Percentiles rank a stretch among this genome's conserved stretches.
phyloP scores from a whole-genome alignment of 2,113 vertebrate genomes.

The Menidia beryllina region DNA sequence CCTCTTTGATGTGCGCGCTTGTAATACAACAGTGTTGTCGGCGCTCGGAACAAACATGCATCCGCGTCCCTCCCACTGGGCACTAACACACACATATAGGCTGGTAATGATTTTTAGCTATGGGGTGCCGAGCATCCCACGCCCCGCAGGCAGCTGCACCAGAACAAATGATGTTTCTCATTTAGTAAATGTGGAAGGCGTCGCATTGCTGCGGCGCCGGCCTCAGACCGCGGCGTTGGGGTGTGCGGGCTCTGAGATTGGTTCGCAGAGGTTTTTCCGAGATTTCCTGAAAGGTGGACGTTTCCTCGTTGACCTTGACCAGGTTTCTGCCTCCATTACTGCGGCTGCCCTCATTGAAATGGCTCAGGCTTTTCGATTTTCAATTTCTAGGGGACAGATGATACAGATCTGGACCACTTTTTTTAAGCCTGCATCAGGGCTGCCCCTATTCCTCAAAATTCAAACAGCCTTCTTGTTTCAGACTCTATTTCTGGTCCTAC shows the following conservation, averaged over 20 bases:
- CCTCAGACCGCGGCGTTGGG: neutral
- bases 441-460: too few species aligned
- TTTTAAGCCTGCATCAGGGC: too few species aligned
- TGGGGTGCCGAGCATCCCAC: slow-evolving; percentile 53
- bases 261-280: neutral
- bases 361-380: too few species aligned
- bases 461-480: too few species aligned
- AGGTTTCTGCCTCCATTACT: slow-evolving; percentile 55
- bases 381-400: too few species aligned
- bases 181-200: slow-evolving; percentile 23
- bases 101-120: slow-evolving; percentile 64
- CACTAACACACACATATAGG: slow-evolving; percentile 45
- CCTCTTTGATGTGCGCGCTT: slow-evolving; percentile 13
- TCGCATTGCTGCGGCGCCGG: slow-evolving; percentile 10
- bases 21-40: slow-evolving; percentile 28
- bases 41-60: slow-evolving; percentile 35
- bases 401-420: too few species aligned
- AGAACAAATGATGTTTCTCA: slow-evolving; percentile 45
- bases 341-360: too few species aligned
- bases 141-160: slow-evolving; percentile 12
- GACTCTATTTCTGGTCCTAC: too few species aligned
- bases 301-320: slow-evolving; percentile 53
- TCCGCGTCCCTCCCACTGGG: slow-evolving; percentile 45
- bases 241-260: neutral
- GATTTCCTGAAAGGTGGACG: slow-evolving; percentile 1